Percentiles rank a stretch among this genome's conserved stretches.
Conservation (phyloP, 2,113 vertebrate species). For the Myanophis thanlyinensis region DNA sequence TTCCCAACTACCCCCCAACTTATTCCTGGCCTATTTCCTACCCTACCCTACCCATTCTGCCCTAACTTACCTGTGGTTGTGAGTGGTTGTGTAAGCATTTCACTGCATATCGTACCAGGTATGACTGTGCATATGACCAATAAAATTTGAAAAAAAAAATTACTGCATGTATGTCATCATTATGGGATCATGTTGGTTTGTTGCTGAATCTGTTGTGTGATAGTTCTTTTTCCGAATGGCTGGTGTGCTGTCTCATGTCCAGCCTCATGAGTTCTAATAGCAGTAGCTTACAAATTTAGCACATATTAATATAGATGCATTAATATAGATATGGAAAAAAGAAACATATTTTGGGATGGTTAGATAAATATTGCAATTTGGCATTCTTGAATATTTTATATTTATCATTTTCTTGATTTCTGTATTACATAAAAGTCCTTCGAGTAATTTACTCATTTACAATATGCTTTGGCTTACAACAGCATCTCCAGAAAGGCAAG, state of each 20-base stretch:
- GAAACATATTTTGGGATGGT: not conserved
- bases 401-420: not conserved
- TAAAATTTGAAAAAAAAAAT: too few species aligned
- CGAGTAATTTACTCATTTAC: not conserved
- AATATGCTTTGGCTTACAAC: not conserved
- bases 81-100: too few species aligned
- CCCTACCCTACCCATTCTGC: too few species aligned
- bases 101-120: too few species aligned
- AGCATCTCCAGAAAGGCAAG: not conserved
- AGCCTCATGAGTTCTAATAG: not conserved
- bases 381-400: not conserved
- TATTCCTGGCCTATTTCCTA: too few species aligned
- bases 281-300: not conserved
- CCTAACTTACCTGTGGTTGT: too few species aligned
- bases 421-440: not conserved
- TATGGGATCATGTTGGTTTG: not conserved
- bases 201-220: not conserved
- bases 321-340: not conserved
- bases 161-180: not conserved
- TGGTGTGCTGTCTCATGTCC: not conserved
- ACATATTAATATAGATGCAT: too few species aligned
- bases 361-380: slow-evolving; percentile 4
- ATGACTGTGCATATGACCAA: too few species aligned
- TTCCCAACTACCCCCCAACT: too few species aligned
- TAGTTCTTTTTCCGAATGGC: not conserved